Conservation (phyloP, 2,797 vertebrate genomes). For the Onychomys leucogaster region DNA sequence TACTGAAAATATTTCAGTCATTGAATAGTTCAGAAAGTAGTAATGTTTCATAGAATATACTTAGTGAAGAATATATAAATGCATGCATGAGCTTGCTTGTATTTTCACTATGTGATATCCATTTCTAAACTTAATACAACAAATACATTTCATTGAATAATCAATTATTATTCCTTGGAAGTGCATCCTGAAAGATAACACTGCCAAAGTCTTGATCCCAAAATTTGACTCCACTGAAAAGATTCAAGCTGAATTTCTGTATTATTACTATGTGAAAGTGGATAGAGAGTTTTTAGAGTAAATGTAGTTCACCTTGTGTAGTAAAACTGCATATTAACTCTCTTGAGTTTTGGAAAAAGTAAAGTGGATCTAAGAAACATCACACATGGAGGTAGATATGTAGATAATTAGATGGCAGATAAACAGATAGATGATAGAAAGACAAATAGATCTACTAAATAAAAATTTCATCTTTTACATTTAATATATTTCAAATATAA, state of each 20-base stretch:
- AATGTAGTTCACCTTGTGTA: not conserved
- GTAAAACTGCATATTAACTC: not conserved
- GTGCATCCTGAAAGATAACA: not conserved
- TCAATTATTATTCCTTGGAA: not conserved
- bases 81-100: not conserved
- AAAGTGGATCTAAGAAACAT: not conserved
- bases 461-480: not conserved
- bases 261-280: not conserved
- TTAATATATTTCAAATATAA: not conserved
- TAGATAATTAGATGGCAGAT: not conserved
- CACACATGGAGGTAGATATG: not conserved
- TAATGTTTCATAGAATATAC: not conserved
- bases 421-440: not conserved
- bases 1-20: not conserved
- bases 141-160: not conserved
- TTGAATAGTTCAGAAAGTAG: not conserved
- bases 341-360: not conserved
- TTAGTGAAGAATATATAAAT: not conserved
- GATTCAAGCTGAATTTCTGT: not conserved
- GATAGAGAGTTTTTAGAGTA: rapidly evolving
- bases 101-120: not conserved
- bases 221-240: not conserved
- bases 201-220: not conserved
- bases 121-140: not conserved
- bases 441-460: not conserved